Percentiles rank a stretch among this genome's conserved stretches.
These are phyloP conservation scores for Archocentrus centrarchus DNA, from an alignment of 2,113 vertebrate species.

Conservation along the genomic window DNA sequence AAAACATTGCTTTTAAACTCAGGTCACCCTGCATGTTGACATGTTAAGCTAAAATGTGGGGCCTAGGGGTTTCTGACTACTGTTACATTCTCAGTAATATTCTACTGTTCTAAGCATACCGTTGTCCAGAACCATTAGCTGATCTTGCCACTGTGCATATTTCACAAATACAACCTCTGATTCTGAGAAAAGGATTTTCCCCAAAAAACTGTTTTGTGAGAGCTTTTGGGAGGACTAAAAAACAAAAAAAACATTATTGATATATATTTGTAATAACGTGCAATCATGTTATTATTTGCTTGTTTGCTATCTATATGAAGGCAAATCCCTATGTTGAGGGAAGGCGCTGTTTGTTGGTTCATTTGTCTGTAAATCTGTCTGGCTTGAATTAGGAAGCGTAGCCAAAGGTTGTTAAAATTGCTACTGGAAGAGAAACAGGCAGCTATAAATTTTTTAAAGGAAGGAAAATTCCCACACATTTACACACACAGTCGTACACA, in stretches of 20 bases:
- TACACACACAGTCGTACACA: conserved; percentile 68
- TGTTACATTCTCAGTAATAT: conserved; percentile 39
- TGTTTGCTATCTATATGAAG: conserved; percentile 12
- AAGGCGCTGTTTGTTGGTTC: conserved; percentile 25
- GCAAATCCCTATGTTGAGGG: conserved; percentile 19
- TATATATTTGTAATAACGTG: not conserved
- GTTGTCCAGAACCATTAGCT: not conserved
- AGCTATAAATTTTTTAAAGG: conserved; percentile 84
- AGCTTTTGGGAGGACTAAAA: conserved; percentile 27
- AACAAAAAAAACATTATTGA: conserved; percentile 21
- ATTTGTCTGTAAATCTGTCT: conserved; percentile 70
- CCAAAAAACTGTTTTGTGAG: conserved; percentile 21
- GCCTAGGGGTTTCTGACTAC: conserved; percentile 6
- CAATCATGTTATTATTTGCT: conserved; percentile 11
- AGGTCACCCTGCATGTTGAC: not conserved
- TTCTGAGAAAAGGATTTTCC: conserved; percentile 39
- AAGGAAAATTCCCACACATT: conserved; percentile 83
- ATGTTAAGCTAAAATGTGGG: not conserved
- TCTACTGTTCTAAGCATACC: conserved; percentile 13
- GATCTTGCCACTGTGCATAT: conserved; percentile 6
- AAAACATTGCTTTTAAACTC: not conserved
- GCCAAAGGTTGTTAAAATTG: conserved; percentile 83
- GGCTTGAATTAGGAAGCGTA: conserved; percentile 85
- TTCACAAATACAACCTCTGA: conserved; percentile 40
- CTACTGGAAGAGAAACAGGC: conserved; percentile 81